Evolutionary conservation across 2,888 invertebrate species (phyloP).

Genomic region (Petrolisthes cinctipes): DNA sequence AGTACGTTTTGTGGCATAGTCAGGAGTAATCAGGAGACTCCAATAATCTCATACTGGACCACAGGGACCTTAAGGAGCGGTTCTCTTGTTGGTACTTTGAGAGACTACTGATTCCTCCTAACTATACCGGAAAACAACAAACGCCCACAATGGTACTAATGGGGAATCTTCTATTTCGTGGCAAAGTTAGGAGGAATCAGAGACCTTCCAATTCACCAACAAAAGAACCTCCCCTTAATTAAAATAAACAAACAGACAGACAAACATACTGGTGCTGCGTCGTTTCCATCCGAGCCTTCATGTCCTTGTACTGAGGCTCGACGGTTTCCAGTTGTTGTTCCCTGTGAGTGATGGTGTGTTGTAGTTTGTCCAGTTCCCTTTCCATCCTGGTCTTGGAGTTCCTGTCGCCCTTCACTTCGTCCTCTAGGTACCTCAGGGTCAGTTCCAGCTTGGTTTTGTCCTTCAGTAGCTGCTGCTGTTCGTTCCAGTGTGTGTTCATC

Average conservation of each 20-base stretch:
- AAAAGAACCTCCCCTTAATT: too few species aligned
- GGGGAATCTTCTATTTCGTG: too few species aligned
- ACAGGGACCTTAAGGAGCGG: too few species aligned
- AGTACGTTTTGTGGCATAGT: not conserved
- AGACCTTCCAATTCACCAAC: too few species aligned
- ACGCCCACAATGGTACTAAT: too few species aligned
- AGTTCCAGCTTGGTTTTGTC: constrained; percentile 96
- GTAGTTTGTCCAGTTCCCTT: constrained; percentile 86
- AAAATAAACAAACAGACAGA: too few species aligned
- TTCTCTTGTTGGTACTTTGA: too few species aligned
- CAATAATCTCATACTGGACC: too few species aligned
- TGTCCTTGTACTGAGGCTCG: constrained; percentile 91
- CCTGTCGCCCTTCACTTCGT: constrained; percentile 95
- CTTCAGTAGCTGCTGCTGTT: constrained; percentile 90
- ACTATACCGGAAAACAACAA: too few species aligned
- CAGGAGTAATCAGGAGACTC: not conserved
- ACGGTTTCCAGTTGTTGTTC: constrained; percentile 90
- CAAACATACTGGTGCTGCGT: constrained; percentile 86
- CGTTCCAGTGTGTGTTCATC: constrained; percentile 88
- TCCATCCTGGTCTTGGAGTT: constrained; percentile 92
- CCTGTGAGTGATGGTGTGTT: constrained; percentile 88
- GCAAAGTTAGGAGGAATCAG: too few species aligned
- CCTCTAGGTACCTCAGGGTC: constrained; percentile 82
- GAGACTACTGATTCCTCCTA: too few species aligned
- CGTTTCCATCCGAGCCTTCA: constrained; percentile 92